Conservation (phyloP, 2,888 invertebrate genomes). For the Torymus texanus region DNA sequence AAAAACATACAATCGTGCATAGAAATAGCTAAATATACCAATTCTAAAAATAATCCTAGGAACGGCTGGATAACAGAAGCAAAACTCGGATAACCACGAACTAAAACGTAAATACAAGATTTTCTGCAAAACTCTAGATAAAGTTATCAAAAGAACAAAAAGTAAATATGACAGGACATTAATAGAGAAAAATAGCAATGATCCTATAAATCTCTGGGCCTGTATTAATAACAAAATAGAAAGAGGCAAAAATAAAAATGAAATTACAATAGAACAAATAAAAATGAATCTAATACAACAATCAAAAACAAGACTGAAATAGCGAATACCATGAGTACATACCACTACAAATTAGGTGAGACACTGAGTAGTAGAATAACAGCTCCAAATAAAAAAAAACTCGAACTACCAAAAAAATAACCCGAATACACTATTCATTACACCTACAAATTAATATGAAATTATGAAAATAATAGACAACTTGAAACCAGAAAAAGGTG, state of each 20-base stretch:
- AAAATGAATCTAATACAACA: neutral
- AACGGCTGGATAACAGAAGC: too few species aligned
- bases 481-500: neutral
- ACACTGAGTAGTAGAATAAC: slow-evolving; percentile 4
- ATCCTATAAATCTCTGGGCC: neutral
- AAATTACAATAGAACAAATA: neutral
- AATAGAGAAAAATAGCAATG: neutral
- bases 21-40: too few species aligned
- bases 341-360: neutral
- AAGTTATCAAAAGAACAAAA: neutral
- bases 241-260: neutral
- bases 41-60: too few species aligned
- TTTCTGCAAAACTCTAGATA: neutral
- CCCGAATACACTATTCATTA: slow-evolving; percentile 1
- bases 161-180: too few species aligned
- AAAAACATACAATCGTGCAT: too few species aligned
- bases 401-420: neutral
- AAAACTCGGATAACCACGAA: neutral
- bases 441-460: slow-evolving; percentile 5
- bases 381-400: neutral
- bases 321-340: slow-evolving; percentile 2
- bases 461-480: slow-evolving; percentile 15
- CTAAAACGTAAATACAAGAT: neutral
- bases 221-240: slow-evolving; percentile 1
- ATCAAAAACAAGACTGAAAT: neutral